phyloP scores from a whole-genome alignment of 2,113 vertebrate species.

The Oncorhynchus mykiss region DNA sequence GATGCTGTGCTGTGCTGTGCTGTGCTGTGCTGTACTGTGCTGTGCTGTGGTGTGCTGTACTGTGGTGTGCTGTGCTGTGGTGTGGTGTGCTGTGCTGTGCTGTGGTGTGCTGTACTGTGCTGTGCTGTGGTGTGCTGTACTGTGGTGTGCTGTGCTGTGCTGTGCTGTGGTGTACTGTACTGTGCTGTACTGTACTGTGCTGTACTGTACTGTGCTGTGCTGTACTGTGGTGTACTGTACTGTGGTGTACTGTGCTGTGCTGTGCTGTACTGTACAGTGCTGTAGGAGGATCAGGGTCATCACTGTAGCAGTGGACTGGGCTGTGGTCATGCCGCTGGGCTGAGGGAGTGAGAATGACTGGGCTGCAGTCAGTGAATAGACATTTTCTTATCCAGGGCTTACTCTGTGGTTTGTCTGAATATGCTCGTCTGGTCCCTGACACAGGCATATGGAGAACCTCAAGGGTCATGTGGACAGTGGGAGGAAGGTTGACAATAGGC shows the following conservation, averaged over 20 bases:
- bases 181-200: too few relatives aligned
- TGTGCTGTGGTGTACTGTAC: too few relatives aligned
- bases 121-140: too few relatives aligned
- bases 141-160: too few relatives aligned
- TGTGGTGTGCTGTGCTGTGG: too few relatives aligned
- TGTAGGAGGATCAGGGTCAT: neutral
- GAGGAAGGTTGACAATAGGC: slow-evolving; percentile 33
- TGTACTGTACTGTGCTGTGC: neutral
- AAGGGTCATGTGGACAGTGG: slow-evolving; percentile 29
- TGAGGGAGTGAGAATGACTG: slow-evolving; percentile 28
- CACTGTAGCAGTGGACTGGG: neutral
- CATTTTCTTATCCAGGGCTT: slow-evolving; percentile 35
- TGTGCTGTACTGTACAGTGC: too few relatives aligned
- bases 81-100: too few relatives aligned
- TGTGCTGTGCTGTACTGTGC: neutral
- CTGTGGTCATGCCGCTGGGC: slow-evolving; percentile 16
- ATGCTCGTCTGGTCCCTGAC: slow-evolving; percentile 31
- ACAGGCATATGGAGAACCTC: slow-evolving; percentile 50
- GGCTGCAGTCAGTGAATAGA: slow-evolving; percentile 22
- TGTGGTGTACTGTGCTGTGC: too few relatives aligned
- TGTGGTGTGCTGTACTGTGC: too few relatives aligned
- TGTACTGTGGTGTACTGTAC: too few relatives aligned
- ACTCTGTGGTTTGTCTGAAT: slow-evolving; percentile 50
- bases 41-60: too few relatives aligned
- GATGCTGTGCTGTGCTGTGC: fast-evolving